Conservation (phyloP, 2,888 invertebrate genomes). For the Tipula confusa region DNA sequence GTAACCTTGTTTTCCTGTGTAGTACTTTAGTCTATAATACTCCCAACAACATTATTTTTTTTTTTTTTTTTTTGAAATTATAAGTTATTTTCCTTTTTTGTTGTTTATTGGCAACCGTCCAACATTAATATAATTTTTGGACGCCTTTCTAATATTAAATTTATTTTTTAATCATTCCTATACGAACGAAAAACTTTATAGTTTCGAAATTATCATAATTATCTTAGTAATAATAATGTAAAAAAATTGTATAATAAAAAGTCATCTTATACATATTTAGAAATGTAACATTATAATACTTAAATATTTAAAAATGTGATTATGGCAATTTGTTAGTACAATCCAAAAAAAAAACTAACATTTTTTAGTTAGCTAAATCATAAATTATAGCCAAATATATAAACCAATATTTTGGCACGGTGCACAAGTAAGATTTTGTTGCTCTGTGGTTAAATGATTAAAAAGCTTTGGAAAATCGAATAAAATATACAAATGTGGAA, state of each 20-base stretch:
- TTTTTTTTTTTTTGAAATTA: too few species aligned
- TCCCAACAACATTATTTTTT: neutral
- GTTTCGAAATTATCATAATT: neutral
- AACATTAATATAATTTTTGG: neutral
- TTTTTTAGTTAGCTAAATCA: neutral
- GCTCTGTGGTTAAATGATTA: neutral
- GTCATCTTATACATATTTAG: too few species aligned
- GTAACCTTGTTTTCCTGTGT: neutral
- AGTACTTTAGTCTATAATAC: neutral
- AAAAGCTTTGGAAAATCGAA: neutral
- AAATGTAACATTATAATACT: neutral
- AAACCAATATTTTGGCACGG: neutral
- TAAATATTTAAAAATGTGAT: neutral
- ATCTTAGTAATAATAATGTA: neutral
- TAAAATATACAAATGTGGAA: neutral
- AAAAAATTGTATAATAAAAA: neutral
- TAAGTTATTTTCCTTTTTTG: neutral
- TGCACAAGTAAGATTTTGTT: neutral
- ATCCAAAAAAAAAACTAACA: neutral
- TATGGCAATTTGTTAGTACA: neutral
- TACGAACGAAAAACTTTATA: neutral
- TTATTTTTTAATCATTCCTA: neutral
- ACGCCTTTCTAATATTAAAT: neutral
- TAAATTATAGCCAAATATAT: neutral
- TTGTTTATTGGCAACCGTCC: neutral